phyloP scores from a whole-genome alignment of 1,140 invertebrate genomes.

The Portunus trituberculatus region DNA sequence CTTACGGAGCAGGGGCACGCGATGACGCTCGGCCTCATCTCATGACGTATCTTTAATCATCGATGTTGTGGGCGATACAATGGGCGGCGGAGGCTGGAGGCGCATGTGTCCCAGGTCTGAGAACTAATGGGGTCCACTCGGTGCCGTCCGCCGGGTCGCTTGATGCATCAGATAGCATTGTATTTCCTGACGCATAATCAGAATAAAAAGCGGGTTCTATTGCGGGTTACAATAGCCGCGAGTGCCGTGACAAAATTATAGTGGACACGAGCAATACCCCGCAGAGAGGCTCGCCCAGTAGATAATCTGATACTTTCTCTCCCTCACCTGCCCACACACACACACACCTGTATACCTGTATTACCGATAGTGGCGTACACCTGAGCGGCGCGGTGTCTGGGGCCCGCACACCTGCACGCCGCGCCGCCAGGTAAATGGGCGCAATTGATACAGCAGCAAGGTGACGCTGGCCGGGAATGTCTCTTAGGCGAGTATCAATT shows the following conservation, averaged over 20 bases:
- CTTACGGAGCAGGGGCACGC: background rate
- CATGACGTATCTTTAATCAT: constrained; percentile 52
- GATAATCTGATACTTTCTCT: constrained; percentile 63
- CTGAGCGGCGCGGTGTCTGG: background rate
- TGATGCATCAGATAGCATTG: constrained; percentile 75
- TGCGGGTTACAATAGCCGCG: constrained; percentile 71
- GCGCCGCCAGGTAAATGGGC: constrained; percentile 28
- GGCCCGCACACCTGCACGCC: background rate
- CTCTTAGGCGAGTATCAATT: constrained; percentile 43
- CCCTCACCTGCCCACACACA: constrained; percentile 18
- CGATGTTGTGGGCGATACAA: constrained; percentile 36
- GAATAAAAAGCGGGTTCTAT: constrained; percentile 75
- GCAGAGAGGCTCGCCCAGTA: constrained; percentile 16
- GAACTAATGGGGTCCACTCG: constrained; percentile 52
- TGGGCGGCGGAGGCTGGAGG: background rate
- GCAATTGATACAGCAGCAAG: background rate
- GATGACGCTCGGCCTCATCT: background rate
- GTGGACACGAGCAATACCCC: constrained; percentile 72
- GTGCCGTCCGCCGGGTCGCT: constrained; percentile 52
- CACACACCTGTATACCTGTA: background rate
- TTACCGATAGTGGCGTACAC: background rate
- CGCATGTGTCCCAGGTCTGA: background rate
- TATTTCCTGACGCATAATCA: constrained; percentile 74
- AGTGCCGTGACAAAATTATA: constrained; percentile 74
- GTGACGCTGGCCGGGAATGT: background rate